phyloP scores from a whole-genome alignment of 2,888 invertebrate species.

The Eledone cirrhosa region DNA sequence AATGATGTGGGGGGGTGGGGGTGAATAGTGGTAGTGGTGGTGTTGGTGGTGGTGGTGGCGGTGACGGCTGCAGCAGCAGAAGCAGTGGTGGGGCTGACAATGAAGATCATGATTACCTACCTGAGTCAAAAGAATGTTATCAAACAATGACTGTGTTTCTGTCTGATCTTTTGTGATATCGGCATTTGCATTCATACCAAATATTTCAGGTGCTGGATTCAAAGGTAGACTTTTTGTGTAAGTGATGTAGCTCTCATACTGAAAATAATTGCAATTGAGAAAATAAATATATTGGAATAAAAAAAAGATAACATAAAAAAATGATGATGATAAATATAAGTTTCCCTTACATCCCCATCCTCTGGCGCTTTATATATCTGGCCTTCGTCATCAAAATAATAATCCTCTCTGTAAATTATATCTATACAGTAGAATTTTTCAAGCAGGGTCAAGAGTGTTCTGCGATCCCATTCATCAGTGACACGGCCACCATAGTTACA shows the following conservation, averaged over 20 bases:
- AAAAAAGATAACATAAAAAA: not conserved
- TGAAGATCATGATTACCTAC: slow-evolving; percentile 40
- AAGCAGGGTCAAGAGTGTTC: slow-evolving; percentile 68
- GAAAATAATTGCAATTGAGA: slow-evolving; percentile 1
- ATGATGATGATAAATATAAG: not conserved
- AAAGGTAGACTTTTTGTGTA: slow-evolving; percentile 66
- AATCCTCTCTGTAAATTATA: slow-evolving; percentile 61
- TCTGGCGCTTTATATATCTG: slow-evolving; percentile 63
- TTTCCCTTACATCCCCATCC: slow-evolving; percentile 61
- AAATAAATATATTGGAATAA: too few species aligned
- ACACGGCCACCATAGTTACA: slow-evolving; percentile 71
- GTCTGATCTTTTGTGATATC: slow-evolving; percentile 69
- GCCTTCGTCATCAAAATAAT: slow-evolving; percentile 65
- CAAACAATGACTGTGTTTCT: slow-evolving; percentile 67
- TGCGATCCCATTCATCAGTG: slow-evolving; percentile 69
- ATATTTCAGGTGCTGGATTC: slow-evolving; percentile 66
- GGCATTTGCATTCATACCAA: slow-evolving; percentile 68
- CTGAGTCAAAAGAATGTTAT: slow-evolving; percentile 68
- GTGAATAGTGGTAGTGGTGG: too few species aligned
- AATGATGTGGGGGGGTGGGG: too few species aligned
- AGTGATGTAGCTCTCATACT: slow-evolving; percentile 67
- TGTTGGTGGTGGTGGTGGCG: too few species aligned
- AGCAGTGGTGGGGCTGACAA: too few species aligned
- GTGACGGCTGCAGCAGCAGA: too few species aligned
- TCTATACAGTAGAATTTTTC: slow-evolving; percentile 65